Conservation (phyloP, 2,113 vertebrate genomes). For the Pygoscelis antarcticus region DNA sequence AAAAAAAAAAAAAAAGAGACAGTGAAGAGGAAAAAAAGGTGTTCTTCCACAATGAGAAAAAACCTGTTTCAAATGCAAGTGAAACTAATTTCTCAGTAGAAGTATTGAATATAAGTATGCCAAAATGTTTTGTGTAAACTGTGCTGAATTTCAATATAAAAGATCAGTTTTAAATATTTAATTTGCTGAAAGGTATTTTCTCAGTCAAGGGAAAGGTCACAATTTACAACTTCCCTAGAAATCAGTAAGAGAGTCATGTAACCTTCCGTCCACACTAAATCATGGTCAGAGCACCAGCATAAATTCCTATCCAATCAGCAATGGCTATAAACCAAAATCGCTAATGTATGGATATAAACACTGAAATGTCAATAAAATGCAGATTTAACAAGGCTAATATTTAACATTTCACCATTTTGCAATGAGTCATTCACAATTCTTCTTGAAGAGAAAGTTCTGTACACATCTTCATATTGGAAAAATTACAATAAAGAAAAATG, state of each 20-base stretch:
- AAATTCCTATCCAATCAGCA: background rate
- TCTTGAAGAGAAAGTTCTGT: background rate
- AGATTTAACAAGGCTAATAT: background rate
- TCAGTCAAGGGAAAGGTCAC: background rate
- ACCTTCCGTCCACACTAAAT: background rate
- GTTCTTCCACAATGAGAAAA: background rate
- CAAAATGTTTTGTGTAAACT: background rate
- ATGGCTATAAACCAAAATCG: background rate
- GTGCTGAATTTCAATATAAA: background rate
- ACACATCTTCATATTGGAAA: background rate
- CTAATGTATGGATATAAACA: background rate
- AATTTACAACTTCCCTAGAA: background rate
- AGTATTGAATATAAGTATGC: background rate
- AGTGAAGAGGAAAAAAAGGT: background rate
- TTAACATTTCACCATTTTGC: background rate
- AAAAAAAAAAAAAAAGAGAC: background rate
- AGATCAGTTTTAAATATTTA: background rate
- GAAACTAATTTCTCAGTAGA: background rate
- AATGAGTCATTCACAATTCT: background rate
- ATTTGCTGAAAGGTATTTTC: background rate
- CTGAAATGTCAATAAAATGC: background rate
- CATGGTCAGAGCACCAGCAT: background rate
- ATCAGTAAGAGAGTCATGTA: background rate
- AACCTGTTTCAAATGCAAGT: background rate
- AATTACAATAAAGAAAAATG: background rate